Conservation (phyloP, 2,113 vertebrate genomes). For the Hoplias malabaricus region DNA sequence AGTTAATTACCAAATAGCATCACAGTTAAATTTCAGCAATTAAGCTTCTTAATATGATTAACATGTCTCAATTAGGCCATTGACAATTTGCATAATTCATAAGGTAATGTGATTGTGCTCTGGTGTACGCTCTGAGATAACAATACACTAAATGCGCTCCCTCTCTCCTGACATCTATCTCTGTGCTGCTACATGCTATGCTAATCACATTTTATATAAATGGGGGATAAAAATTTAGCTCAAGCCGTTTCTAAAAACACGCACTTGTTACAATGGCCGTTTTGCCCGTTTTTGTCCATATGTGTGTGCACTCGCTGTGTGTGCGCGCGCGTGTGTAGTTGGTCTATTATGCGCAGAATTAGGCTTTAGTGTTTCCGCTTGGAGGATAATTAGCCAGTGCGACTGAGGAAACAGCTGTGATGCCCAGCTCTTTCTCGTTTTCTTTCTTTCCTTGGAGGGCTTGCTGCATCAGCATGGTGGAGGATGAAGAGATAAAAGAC, state of each 20-base stretch:
- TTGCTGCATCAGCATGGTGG: slow-evolving; percentile 64
- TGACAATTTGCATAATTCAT: slow-evolving; percentile 99
- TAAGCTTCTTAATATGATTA: slow-evolving; percentile 99
- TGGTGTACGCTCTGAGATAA: slow-evolving; percentile 88
- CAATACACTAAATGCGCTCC: slow-evolving; percentile 66
- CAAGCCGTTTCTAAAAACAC: slow-evolving; percentile 29
- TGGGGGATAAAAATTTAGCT: slow-evolving; percentile 4
- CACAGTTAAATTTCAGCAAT: slow-evolving; percentile 97
- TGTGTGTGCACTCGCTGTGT: slow-evolving; percentile 3
- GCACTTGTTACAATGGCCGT: not conserved
- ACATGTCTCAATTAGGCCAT: slow-evolving; percentile 89
- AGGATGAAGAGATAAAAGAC: slow-evolving; percentile 55
- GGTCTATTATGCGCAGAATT: slow-evolving; percentile 53
- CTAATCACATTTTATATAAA: slow-evolving; percentile 57
- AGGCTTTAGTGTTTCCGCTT: slow-evolving; percentile 56
- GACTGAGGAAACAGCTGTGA: slow-evolving; percentile 66
- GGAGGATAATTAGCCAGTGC: slow-evolving; percentile 62
- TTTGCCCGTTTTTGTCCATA: not conserved
- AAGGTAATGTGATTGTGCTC: slow-evolving; percentile 91
- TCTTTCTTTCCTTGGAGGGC: slow-evolving; percentile 34
- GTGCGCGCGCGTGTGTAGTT: slow-evolving; percentile 2
- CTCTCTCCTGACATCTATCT: slow-evolving; percentile 60
- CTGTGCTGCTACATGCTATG: slow-evolving; percentile 58
- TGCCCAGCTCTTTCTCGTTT: slow-evolving; percentile 34
- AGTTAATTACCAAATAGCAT: slow-evolving; percentile 96